A percentile compares a stretch with the other conserved stretches of the same genome.
Conservation (phyloP, 2,113 vertebrate species). For the Dasyornis broadbenti region DNA sequence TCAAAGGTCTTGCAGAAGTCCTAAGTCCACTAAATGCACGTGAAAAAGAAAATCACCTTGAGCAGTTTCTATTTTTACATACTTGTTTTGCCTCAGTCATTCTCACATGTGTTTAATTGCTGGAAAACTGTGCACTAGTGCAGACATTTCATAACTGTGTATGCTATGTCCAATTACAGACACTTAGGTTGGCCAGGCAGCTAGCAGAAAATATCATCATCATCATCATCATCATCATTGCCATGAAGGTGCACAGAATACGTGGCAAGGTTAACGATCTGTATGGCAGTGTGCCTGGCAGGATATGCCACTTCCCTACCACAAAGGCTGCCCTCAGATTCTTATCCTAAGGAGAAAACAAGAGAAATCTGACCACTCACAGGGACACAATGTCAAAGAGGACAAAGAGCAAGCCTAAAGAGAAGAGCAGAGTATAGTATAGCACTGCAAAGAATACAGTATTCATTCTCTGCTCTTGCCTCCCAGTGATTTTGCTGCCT, state of each 20-base stretch:
- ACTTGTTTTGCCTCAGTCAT: not conserved
- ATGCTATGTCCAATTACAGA: not conserved
- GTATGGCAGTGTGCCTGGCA: accelerated
- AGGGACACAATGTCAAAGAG: not conserved
- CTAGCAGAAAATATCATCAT: not conserved
- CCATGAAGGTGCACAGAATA: not conserved
- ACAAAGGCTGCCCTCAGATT: not conserved
- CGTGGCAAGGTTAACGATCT: not conserved
- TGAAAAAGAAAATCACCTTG: not conserved
- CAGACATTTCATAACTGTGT: not conserved
- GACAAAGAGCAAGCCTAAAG: not conserved
- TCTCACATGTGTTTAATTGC: not conserved
- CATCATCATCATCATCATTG: not conserved
- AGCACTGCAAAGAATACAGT: constrained; percentile 12
- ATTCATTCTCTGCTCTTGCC: constrained; percentile 21
- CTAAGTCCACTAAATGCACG: not conserved
- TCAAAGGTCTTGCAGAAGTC: not conserved
- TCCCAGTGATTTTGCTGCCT: constrained; percentile 10
- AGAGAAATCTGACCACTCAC: not conserved
- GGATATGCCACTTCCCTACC: not conserved
- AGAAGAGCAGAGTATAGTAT: not conserved
- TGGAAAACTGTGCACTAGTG: not conserved
- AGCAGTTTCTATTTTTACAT: not conserved
- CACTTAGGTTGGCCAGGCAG: not conserved
- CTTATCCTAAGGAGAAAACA: not conserved